A percentile compares a stretch with the other conserved stretches of the same genome.
phyloP scores from a whole-genome alignment of 1,140 invertebrate genomes.

The Eulimnadia texana region DNA sequence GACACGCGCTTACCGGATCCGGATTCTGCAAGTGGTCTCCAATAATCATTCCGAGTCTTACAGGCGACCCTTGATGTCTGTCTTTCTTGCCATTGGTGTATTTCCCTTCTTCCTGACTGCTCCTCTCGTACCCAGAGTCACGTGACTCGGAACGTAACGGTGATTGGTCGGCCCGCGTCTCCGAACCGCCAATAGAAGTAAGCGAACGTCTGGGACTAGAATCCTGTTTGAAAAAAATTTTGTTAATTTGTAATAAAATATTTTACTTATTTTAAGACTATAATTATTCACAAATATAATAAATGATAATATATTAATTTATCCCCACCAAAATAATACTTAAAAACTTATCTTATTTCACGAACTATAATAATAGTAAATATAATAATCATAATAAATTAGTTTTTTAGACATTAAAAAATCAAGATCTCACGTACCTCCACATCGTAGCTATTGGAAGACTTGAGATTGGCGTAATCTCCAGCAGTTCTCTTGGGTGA shows the following conservation, averaged over 20 bases:
- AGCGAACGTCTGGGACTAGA: conserved; percentile 19
- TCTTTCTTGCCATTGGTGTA: conserved; percentile 6
- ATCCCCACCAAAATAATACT: no score
- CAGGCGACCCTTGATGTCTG: conserved; percentile 17
- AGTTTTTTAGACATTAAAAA: no score
- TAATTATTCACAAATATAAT: no score
- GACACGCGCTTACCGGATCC: conserved; percentile 41
- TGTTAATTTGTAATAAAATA: no score
- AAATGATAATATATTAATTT: background rate
- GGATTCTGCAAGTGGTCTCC: conserved; percentile 46
- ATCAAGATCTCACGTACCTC: no score
- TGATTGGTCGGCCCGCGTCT: conserved; percentile 8
- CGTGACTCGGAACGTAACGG: conserved; percentile 9
- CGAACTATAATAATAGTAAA: no score
- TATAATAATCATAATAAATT: no score
- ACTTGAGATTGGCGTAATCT: background rate
- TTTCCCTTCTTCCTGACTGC: conserved; percentile 8
- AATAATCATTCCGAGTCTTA: conserved; percentile 43
- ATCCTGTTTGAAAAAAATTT: conserved; percentile 16
- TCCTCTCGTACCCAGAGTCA: conserved; percentile 5
- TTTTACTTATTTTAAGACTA: no score
- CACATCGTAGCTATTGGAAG: background rate
- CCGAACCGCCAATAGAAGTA: background rate
- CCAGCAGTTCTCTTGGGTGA: conserved; percentile 22
- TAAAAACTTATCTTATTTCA: no score